Evolutionary conservation across 2,797 vertebrate genomes (phyloP).

Genomic region (Momotus momota): DNA sequence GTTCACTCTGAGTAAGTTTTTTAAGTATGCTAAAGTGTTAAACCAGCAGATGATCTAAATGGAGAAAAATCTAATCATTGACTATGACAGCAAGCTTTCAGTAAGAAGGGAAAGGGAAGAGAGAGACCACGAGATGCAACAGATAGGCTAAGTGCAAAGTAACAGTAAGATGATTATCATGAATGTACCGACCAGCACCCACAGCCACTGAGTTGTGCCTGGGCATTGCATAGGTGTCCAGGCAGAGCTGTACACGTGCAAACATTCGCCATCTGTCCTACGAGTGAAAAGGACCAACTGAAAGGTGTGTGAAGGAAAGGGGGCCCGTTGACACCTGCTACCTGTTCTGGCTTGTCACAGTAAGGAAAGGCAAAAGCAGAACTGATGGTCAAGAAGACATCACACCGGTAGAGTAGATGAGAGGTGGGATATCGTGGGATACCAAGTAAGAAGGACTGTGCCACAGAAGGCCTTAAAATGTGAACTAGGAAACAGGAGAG

Average conservation of each 20-base stretch:
- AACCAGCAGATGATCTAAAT: background rate
- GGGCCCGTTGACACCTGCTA: background rate
- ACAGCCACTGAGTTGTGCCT: background rate
- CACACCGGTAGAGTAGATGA: background rate
- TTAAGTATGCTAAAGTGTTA: background rate
- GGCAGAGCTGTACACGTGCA: background rate
- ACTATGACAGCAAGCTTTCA: background rate
- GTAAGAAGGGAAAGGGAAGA: background rate
- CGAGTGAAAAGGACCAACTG: rapidly evolving
- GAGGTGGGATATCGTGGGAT: background rate
- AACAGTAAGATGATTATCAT: background rate
- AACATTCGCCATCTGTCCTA: background rate
- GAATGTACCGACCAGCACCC: background rate
- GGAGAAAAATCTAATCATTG: background rate
- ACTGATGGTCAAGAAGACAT: background rate
- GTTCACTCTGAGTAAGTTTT: background rate
- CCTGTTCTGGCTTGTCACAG: background rate
- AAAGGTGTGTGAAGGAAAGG: background rate
- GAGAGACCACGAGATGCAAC: background rate
- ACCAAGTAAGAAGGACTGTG: background rate
- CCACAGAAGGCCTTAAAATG: background rate
- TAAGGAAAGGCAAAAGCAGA: slow-evolving; percentile 4
- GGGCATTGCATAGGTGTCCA: background rate
- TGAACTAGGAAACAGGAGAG: slow-evolving; percentile 4
- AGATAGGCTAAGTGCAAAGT: background rate